These are phyloP conservation scores for Sturnira hondurensis DNA, from an alignment of 2,113 vertebrate genomes.

Conservation along the genomic window DNA sequence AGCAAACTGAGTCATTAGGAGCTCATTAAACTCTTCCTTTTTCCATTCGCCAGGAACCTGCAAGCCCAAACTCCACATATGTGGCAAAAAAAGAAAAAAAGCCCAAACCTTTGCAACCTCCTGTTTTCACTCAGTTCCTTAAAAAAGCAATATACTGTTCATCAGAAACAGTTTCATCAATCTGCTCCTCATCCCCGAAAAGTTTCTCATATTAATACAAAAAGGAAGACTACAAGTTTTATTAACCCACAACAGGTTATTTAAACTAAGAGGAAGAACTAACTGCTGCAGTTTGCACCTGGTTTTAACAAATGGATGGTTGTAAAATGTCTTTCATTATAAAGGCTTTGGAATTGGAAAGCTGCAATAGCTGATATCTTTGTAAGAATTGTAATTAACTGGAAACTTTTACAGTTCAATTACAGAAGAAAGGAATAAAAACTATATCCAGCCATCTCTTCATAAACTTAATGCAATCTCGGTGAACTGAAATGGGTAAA, in stretches of 20 bases:
- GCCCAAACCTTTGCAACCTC: not conserved
- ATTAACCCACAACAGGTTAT: not conserved
- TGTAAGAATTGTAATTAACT: not conserved
- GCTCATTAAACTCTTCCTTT: not conserved
- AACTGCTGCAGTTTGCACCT: not conserved
- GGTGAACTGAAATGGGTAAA: not conserved
- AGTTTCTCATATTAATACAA: not conserved
- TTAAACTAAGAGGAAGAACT: not conserved
- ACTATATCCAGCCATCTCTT: not conserved
- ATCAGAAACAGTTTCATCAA: not conserved
- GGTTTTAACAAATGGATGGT: not conserved
- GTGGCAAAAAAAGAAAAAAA: not conserved
- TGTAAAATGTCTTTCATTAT: slow-evolving; percentile 1
- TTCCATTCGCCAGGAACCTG: not conserved
- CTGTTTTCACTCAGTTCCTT: not conserved
- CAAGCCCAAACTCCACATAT: not conserved
- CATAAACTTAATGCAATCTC: not conserved
- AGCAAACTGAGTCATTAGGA: not conserved
- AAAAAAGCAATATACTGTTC: not conserved
- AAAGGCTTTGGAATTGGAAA: not conserved
- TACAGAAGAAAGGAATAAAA: not conserved
- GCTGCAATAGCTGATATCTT: not conserved
- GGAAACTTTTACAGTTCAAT: not conserved
- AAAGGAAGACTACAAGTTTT: not conserved
- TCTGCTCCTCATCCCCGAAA: not conserved